Conservation (phyloP, 2,888 invertebrate genomes). For the Achlya flavicornis region DNA sequence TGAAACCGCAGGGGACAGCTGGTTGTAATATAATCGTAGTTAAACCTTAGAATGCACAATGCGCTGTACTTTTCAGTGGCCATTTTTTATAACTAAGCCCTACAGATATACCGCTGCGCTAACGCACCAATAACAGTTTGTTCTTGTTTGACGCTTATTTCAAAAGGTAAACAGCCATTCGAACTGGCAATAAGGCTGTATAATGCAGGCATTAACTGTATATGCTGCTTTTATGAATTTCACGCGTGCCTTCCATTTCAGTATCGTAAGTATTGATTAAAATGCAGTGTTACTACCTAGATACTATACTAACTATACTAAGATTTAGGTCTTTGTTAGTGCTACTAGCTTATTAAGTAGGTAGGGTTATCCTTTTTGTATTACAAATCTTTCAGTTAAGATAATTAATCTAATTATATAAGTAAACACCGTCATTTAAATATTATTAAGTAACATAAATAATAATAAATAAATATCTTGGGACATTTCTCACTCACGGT, state of each 20-base stretch:
- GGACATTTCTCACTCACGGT: no score
- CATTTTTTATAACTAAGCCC: background rate
- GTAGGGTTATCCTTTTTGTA: no score
- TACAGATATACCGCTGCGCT: conserved; percentile 51
- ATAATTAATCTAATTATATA: no score
- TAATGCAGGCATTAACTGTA: conserved; percentile 61
- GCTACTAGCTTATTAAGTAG: background rate
- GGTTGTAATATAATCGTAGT: no score
- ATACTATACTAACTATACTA: no score
- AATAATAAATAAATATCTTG: no score
- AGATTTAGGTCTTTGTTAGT: background rate
- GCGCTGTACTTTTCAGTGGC: no score
- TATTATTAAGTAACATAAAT: no score
- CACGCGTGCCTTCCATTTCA: conserved; percentile 41
- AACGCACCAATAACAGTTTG: conserved; percentile 68
- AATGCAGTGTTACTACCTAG: background rate
- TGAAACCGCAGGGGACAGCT: no score
- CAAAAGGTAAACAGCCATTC: conserved; percentile 65
- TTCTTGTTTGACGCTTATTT: conserved; percentile 74
- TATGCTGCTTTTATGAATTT: conserved; percentile 47
- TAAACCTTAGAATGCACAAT: no score
- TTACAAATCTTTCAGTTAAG: no score
- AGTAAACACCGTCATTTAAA: no score
- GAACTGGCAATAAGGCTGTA: conserved; percentile 63
- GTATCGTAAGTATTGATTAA: conserved; percentile 14